These are phyloP conservation scores for Oreochromis grahami DNA, from an alignment of 2,797 vertebrate species.

Conservation along the genomic window DNA sequence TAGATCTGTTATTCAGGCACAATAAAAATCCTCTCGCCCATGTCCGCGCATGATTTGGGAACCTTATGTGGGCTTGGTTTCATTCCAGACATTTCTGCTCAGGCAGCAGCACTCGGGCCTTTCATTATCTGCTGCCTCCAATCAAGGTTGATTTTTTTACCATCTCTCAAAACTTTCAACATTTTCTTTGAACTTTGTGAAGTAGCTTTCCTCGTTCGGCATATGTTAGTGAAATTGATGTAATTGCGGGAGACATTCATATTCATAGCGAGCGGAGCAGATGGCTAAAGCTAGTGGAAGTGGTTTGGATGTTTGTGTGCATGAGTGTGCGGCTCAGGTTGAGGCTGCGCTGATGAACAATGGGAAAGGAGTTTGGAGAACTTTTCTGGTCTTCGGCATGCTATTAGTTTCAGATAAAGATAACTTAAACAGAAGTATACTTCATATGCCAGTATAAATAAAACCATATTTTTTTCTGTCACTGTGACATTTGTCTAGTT, in stretches of 20 bases:
- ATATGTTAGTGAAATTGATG: neutral
- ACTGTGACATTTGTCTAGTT: neutral
- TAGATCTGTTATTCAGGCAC: constrained; percentile 21
- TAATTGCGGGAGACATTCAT: neutral
- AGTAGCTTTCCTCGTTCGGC: neutral
- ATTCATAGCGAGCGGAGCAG: neutral
- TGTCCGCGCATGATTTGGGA: constrained; percentile 31
- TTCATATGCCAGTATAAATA: neutral
- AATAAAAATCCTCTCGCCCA: constrained; percentile 6
- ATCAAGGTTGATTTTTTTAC: neutral
- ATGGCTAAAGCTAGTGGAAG: neutral
- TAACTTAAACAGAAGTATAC: neutral
- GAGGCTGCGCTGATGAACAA: neutral
- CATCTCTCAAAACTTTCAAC: neutral
- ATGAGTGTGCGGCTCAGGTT: neutral
- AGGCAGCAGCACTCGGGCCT: neutral
- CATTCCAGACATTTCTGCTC: neutral
- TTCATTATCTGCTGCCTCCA: constrained; percentile 6
- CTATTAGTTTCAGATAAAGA: neutral
- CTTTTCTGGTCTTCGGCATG: neutral
- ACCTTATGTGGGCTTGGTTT: constrained; percentile 2
- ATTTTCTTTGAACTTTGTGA: neutral
- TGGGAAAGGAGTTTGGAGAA: neutral
- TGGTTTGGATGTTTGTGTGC: neutral
- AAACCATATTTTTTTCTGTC: neutral